Evolutionary conservation across 1,140 invertebrate genomes (phyloP).

Genomic region (Cryptotermes secundus): DNA sequence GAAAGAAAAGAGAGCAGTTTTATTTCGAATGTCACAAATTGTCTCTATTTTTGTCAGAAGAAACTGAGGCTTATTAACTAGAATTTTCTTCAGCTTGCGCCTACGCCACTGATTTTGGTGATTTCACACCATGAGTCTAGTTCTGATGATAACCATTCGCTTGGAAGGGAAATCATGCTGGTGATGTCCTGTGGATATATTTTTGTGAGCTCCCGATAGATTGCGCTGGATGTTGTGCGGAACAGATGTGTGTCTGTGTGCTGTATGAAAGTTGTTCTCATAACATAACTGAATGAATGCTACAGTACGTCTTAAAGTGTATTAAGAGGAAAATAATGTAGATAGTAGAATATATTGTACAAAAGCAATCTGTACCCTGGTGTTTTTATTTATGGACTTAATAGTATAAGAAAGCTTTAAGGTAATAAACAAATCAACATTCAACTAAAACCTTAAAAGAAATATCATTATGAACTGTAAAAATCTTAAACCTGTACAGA

Average conservation of each 20-base stretch:
- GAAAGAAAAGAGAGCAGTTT: no score
- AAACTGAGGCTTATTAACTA: no score
- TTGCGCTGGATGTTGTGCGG: background rate
- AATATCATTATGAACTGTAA: constrained; percentile 9
- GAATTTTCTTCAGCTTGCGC: no score
- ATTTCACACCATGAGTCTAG: no score
- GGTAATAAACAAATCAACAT: constrained; percentile 15
- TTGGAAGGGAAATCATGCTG: background rate
- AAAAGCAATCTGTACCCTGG: background rate
- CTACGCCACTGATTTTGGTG: no score
- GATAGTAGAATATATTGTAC: constrained; percentile 20
- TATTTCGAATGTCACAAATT: no score
- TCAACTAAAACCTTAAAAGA: background rate
- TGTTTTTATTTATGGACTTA: constrained; percentile 20
- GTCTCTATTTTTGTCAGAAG: no score
- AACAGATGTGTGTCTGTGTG: background rate
- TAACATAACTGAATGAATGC: background rate
- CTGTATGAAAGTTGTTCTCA: background rate
- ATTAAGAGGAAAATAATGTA: constrained; percentile 6
- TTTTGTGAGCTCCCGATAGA: background rate
- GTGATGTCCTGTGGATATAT: background rate
- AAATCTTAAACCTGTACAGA: constrained; percentile 5
- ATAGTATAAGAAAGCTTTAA: constrained; percentile 20
- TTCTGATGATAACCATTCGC: background rate
- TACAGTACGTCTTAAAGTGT: background rate